phyloP scores from a whole-genome alignment of 1,140 invertebrate genomes.

The Drosophila bipectinata region DNA sequence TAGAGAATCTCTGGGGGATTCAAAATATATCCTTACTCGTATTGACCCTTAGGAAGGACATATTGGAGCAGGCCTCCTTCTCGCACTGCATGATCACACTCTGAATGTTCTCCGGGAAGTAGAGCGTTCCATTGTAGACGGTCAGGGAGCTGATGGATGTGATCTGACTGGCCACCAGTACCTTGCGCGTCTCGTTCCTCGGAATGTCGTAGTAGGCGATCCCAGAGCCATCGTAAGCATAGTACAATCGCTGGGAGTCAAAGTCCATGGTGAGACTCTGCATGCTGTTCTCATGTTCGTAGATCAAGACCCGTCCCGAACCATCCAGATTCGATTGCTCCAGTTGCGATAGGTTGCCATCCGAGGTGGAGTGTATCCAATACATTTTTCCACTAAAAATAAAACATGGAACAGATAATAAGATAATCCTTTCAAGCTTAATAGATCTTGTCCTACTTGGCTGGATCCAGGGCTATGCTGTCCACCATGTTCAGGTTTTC shows the following conservation, averaged over 20 bases:
- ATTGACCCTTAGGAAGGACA: slow-evolving; percentile 84
- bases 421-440: neutral
- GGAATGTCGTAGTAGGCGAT: slow-evolving; percentile 88
- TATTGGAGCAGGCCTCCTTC: slow-evolving; percentile 71
- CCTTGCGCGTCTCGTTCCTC: slow-evolving; percentile 78
- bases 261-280: slow-evolving; percentile 87
- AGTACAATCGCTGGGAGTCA: slow-evolving; percentile 88
- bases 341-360: slow-evolving; percentile 84
- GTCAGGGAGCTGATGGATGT: slow-evolving; percentile 77
- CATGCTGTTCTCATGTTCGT: slow-evolving; percentile 59
- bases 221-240: slow-evolving; percentile 86
- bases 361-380: slow-evolving; percentile 85
- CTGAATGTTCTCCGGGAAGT: slow-evolving; percentile 81
- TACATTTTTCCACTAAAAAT: slow-evolving; percentile 87
- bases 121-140: slow-evolving; percentile 77
- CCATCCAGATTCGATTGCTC: slow-evolving; percentile 89
- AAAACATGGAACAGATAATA: neutral
- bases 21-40: slow-evolving; percentile 84
- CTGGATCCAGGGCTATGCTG: slow-evolving; percentile 88
- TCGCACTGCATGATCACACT: slow-evolving; percentile 80
- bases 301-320: slow-evolving; percentile 58
- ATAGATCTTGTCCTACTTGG: slow-evolving; percentile 71
- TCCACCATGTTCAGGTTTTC: slow-evolving; percentile 82
- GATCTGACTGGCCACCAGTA: slow-evolving; percentile 65
- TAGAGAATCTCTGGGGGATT: too few species aligned